phyloP scores from a whole-genome alignment of 2,113 vertebrate genomes.

The Pterocles gutturalis region DNA sequence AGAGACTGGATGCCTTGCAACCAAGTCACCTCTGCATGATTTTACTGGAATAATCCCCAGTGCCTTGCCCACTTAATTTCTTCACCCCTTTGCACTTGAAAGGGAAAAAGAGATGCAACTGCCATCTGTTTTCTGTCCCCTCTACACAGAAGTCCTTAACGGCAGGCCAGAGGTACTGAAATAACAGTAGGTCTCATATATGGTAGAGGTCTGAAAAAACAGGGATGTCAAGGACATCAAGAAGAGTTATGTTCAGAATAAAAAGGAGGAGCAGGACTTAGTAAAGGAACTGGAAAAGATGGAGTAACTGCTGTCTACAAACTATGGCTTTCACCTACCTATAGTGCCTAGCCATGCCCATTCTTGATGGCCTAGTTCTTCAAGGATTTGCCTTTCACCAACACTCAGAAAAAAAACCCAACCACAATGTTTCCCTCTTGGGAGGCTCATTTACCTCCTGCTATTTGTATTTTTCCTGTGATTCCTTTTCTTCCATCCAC shows the following conservation, averaged over 20 bases:
- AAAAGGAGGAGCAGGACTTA: neutral
- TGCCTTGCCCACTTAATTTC: neutral
- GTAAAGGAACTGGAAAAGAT: neutral
- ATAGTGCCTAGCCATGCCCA: neutral
- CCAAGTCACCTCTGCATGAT: neutral
- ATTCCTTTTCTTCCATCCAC: neutral
- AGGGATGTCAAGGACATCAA: neutral
- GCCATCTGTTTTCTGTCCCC: neutral
- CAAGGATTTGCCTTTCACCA: neutral
- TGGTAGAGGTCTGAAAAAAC: neutral
- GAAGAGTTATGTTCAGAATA: neutral
- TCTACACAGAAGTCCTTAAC: neutral
- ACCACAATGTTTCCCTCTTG: neutral
- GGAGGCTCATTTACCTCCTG: neutral
- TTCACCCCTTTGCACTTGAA: neutral
- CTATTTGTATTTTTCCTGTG: neutral
- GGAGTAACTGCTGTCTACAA: neutral
- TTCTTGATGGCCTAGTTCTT: neutral
- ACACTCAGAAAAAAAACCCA: neutral
- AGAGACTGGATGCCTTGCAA: neutral
- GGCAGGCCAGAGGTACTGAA: neutral
- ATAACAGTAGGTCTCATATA: neutral
- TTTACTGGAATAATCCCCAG: neutral
- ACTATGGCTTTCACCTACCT: neutral
- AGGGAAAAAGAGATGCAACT: neutral